Evolutionary conservation across 2,797 vertebrate genomes (phyloP), one percentile per base, ranked within the genome.

Genomic region (Spea hammondii): DNA sequence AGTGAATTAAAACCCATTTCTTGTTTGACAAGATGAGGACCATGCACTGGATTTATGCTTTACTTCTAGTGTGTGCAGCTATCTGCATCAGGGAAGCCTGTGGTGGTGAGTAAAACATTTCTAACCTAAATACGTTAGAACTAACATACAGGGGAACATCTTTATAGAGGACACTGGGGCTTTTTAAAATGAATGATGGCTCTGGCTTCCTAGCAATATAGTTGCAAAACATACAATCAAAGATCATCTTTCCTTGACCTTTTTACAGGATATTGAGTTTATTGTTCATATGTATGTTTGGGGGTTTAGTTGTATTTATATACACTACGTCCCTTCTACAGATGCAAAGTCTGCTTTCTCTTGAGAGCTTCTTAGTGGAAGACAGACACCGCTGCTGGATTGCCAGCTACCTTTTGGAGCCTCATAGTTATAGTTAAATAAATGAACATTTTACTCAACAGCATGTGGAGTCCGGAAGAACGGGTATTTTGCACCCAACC

Each of bases 11-110:
- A 46, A 47, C 13, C 8, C 6, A 64, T 47, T 67, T 50, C 6
- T 6, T 76, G 49, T 69, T 48, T n/a, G 5, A 3, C 47, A 77
- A 70, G 9, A 77, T 77, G 75, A 44, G n/a, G 53, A 51, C 12
- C 17, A 8, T 72, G 7, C 0, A 12, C 4, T n/a, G 48, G 44
- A 44, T 17, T 49, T 64, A 11, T 70, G 51, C 17, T 6, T 32
- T 77, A 4, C 5, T 77, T 51, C 11, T 77, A 32, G 60, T 77
- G 7, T 44, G 47, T 47, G 14, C 57, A 7, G 9, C 12, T 70
- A 7, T 70, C 44, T 4, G 5, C 8, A 70, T 32, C 32, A 32
- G 32, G 32, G 32, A 13, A 14, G 64, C 67, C 2, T 59, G 7
- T 77, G 47, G 48, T 48, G 50, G 75, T 70, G 70, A 64, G 75